Evolutionary conservation across 2,888 invertebrate genomes (phyloP).

Genomic region (Lasius fuliginosus): DNA sequence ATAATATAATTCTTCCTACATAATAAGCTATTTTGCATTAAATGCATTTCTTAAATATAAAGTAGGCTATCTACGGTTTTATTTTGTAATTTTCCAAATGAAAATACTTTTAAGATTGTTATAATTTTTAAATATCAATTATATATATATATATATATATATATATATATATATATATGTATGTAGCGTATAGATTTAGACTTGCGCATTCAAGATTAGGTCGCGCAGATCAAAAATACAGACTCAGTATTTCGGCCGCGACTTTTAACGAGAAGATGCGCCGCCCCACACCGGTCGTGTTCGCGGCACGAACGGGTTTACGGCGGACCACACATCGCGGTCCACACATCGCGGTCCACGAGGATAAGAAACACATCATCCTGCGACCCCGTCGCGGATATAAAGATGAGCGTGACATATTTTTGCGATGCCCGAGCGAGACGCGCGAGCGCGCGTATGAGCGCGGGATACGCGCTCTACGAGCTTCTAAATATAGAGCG

Average conservation of each 20-base stretch:
- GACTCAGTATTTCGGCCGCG: conserved; percentile 19
- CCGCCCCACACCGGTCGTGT: conserved; percentile 18
- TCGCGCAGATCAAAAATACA: conserved; percentile 16
- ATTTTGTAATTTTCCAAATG: neutral
- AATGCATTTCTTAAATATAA: neutral
- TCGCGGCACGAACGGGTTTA: conserved; percentile 63
- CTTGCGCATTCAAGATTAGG: neutral
- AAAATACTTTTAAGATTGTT: neutral
- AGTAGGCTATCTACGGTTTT: neutral
- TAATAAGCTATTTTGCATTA: neutral
- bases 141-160: neutral
- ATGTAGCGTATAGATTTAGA: neutral
- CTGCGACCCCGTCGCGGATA: conserved; percentile 71
- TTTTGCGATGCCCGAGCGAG: conserved; percentile 76
- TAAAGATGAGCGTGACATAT: conserved; percentile 84
- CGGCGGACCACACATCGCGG: conserved; percentile 77
- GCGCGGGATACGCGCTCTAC: conserved; percentile 69
- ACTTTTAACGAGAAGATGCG: conserved; percentile 33
- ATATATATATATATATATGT: too few species aligned
- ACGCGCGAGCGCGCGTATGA: conserved; percentile 51
- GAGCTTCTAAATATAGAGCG: conserved; percentile 77
- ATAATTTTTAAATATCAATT: neutral
- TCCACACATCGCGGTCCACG: conserved; percentile 68
- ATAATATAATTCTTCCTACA: neutral
- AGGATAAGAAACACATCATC: conserved; percentile 75